These are phyloP conservation scores for Alethe diademata DNA, from an alignment of 2,113 vertebrate species.

Conservation along the genomic window DNA sequence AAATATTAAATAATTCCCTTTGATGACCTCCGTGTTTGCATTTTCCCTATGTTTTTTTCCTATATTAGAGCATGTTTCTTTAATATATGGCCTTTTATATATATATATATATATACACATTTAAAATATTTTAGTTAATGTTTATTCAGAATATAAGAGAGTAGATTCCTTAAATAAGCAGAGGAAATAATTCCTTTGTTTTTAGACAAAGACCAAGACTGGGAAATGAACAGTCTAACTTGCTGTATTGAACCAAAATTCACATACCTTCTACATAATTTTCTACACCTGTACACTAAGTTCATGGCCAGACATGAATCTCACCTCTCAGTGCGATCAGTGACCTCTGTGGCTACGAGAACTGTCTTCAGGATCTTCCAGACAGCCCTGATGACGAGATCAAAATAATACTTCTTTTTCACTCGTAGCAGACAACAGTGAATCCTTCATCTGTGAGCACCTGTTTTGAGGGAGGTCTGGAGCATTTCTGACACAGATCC, in stretches of 20 bases:
- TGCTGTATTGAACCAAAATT: background rate
- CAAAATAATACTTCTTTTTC: background rate
- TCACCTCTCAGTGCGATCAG: background rate
- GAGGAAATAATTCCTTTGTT: background rate
- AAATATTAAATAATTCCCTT: background rate
- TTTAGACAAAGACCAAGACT: background rate
- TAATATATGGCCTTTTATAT: background rate
- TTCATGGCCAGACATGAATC: background rate
- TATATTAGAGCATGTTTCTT: background rate
- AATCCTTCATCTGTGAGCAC: background rate
- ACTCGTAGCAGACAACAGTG: background rate
- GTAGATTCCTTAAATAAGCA: background rate
- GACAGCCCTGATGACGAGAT: background rate
- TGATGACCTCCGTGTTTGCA: background rate
- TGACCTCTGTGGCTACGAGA: background rate
- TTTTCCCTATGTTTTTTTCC: no score
- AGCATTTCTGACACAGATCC: background rate
- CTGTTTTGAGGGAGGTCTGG: background rate
- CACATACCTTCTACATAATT: background rate
- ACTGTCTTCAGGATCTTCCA: background rate
- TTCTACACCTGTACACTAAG: background rate
- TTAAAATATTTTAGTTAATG: background rate
- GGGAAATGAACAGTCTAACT: background rate
- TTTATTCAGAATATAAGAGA: background rate
- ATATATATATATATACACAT: rapidly evolving